Evolutionary conservation across 2,888 invertebrate genomes (phyloP).

Genomic region (Cephus rjabovi): DNA sequence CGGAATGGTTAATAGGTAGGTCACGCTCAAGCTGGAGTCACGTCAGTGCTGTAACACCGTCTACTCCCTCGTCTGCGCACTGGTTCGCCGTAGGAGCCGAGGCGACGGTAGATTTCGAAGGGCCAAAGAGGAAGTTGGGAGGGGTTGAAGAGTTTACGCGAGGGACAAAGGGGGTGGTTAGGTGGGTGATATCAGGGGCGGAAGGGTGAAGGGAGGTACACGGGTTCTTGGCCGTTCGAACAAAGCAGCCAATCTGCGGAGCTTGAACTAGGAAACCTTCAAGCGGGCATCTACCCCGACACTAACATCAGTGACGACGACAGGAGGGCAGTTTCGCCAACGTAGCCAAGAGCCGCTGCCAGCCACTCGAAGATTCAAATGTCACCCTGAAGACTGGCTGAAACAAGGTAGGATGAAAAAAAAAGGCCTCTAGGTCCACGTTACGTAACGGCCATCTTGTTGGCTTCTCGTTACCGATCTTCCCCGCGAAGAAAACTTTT

Average conservation of each 20-base stretch:
- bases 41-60: constrained; percentile 27
- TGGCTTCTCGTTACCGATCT: not conserved
- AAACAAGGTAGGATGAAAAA: not conserved
- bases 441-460: not conserved
- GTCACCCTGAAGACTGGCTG: not conserved
- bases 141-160: not conserved
- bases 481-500: not conserved
- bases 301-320: constrained; percentile 7
- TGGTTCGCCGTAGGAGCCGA: constrained; percentile 1
- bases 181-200: not conserved
- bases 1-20: constrained; percentile 35
- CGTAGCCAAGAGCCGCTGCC: constrained; percentile 6
- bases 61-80: not conserved
- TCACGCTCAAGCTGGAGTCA: constrained; percentile 31
- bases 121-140: not conserved
- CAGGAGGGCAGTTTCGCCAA: constrained; percentile 31
- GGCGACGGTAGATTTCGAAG: constrained; percentile 3
- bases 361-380: not conserved
- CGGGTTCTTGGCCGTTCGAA: constrained; percentile 32
- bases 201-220: constrained; percentile 8
- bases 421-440: not conserved
- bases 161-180: constrained; percentile 5
- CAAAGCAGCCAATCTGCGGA: constrained; percentile 43
- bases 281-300: constrained; percentile 22
- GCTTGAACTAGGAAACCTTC: constrained; percentile 27